Evolutionary conservation across 2,113 vertebrate species (phyloP).

Genomic region (Cyprinodon brontotheroides): DNA sequence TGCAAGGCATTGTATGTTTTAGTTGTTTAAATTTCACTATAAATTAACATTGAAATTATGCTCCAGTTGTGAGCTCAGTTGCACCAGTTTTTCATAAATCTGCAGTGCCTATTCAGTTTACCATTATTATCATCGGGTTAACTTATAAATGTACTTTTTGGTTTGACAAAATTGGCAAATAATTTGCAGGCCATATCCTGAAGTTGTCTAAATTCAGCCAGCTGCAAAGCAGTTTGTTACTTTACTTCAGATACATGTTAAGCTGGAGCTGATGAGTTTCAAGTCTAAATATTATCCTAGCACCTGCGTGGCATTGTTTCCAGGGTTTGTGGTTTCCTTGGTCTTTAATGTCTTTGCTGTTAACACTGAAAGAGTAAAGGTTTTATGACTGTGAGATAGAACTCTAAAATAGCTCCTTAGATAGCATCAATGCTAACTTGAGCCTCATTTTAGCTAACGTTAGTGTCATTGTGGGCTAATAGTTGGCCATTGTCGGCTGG

Average conservation of each 20-base stretch:
- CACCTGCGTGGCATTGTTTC: neutral
- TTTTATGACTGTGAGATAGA: neutral
- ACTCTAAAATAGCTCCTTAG: neutral
- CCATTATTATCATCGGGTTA: constrained; percentile 1
- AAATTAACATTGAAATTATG: neutral
- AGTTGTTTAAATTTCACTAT: neutral
- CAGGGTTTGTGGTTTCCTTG: neutral
- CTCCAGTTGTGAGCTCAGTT: constrained; percentile 4
- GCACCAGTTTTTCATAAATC: constrained; percentile 30
- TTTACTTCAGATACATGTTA: neutral
- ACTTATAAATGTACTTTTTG: neutral
- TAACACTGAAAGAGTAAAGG: too few relatives aligned
- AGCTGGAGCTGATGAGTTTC: neutral
- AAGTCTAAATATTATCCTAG: neutral
- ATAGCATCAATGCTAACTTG: neutral
- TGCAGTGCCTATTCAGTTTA: too few relatives aligned
- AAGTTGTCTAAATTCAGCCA: neutral
- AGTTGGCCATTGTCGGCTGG: neutral
- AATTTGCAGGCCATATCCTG: neutral
- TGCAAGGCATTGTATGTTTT: neutral
- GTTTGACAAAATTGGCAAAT: neutral
- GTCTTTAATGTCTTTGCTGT: too few relatives aligned
- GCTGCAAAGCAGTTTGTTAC: too few relatives aligned
- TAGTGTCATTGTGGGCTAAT: neutral
- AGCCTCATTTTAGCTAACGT: neutral